Evolutionary conservation across 1,140 invertebrate species (phyloP).

Genomic region (Achroia grisella): DNA sequence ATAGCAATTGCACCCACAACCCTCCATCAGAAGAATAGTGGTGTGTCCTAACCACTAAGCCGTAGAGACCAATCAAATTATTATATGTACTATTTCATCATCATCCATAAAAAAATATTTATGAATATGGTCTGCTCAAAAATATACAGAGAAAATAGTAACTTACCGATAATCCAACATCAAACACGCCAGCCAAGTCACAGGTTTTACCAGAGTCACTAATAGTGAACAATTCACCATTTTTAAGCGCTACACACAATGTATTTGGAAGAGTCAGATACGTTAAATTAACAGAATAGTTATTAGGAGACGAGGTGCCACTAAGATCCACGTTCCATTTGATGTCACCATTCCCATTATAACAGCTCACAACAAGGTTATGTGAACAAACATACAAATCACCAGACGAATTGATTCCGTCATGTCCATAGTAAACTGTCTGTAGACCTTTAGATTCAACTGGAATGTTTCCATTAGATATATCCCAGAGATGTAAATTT

Average conservation of each 20-base stretch:
- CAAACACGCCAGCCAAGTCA: slow-evolving; percentile 44
- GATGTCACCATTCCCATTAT: slow-evolving; percentile 32
- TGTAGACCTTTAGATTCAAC: slow-evolving; percentile 28
- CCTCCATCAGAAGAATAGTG: too few species aligned
- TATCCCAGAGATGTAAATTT: slow-evolving; percentile 48
- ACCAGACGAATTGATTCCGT: slow-evolving; percentile 30
- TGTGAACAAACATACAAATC: slow-evolving; percentile 51
- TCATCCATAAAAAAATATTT: too few species aligned
- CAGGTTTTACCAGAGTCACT: slow-evolving; percentile 28
- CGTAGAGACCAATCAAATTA: too few species aligned
- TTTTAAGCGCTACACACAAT: slow-evolving; percentile 44
- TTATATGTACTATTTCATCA: too few species aligned
- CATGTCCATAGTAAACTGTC: slow-evolving; percentile 37
- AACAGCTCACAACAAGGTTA: slow-evolving; percentile 50
- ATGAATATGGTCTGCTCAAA: too few species aligned
- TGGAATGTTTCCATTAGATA: slow-evolving; percentile 29
- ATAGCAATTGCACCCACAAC: too few species aligned
- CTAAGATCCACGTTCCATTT: slow-evolving; percentile 47
- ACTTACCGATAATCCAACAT: slow-evolving; percentile 55
- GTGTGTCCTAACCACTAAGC: too few species aligned
- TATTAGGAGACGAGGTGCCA: slow-evolving; percentile 27
- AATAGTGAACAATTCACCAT: slow-evolving; percentile 53
- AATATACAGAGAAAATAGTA: not conserved
- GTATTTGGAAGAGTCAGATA: slow-evolving; percentile 49
- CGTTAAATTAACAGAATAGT: slow-evolving; percentile 44